A percentile compares a stretch with the other conserved stretches of the same genome.
Conservation (phyloP, 2,888 invertebrate species). For the Acleris emargana region DNA sequence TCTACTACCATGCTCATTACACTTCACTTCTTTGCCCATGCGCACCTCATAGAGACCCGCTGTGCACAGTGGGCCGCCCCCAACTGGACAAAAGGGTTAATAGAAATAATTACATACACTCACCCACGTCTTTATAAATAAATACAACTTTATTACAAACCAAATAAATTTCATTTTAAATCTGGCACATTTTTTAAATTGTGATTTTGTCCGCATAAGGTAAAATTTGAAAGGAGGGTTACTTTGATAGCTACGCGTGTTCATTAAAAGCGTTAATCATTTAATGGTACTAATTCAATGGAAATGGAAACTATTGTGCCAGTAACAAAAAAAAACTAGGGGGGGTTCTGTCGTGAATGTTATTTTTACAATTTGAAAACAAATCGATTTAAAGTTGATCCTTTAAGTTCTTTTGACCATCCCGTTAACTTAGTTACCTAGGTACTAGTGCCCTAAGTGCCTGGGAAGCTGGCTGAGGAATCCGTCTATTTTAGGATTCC, state of each 20-base stretch:
- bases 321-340: background rate
- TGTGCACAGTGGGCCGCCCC: conserved; percentile 35
- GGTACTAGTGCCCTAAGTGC: too few species aligned
- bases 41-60: conserved; percentile 17
- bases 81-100: conserved; percentile 35
- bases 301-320: conserved; percentile 27
- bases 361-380: too few species aligned
- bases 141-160: too few species aligned
- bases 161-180: too few species aligned
- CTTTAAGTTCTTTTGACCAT: too few species aligned
- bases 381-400: too few species aligned
- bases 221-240: background rate
- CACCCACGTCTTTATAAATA: too few species aligned
- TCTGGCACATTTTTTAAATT: too few species aligned
- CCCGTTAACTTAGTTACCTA: too few species aligned
- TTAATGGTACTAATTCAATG: conserved; percentile 32
- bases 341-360: background rate
- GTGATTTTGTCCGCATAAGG: too few species aligned
- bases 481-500: too few species aligned
- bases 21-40: conserved; percentile 16
- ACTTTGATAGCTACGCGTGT: conserved; percentile 4
- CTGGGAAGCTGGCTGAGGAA: too few species aligned
- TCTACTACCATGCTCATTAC: conserved; percentile 23
- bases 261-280: conserved; percentile 31
- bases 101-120: conserved; percentile 23